Base-by-base conservation (phyloP, 1,140 invertebrate species). In the Vanessa tameamea region DNA sequence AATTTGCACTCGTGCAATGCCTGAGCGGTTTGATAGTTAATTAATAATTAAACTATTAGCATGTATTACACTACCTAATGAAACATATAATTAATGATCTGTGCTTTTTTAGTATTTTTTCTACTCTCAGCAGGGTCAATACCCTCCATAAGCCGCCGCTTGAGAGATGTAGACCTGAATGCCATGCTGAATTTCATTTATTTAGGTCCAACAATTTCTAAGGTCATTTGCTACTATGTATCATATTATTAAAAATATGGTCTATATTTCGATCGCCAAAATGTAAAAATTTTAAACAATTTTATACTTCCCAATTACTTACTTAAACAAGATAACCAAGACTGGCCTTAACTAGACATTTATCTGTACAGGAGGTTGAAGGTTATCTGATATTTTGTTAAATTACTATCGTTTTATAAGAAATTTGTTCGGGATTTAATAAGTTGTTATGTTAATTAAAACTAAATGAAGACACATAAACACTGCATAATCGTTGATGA, bases 381-480 rank as follows among this genome's bases (percentile, higher is more conserved):
- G 43, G 71, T 47, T 73, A 73, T 73, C 71, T 23, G 20, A 43
- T 23, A 43, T 51, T 48, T 23, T 31, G 55, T 50, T 64, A 64
- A 64, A 53, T 64, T 48, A 71, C 69, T 65, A 72, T 72, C 63
- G 15, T 59, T 65, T 67, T 48, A 55, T 55, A 68, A 68, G 31
- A 31, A 55, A 50, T 43, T 37, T 11, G 16, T 55, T 68, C 65
- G 55, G n/a, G 15, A 55, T 67, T 47, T 53, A 31, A 14, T 64
- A 43, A 4, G 26, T 67, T 53, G 53, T 43, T 53, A 53, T 67
- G 23, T 50, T 48, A 20, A 65, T 26, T 65, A 51, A 15, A n/a
- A n/a, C 48, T 6, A 14, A 13, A n/a, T 51, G 48, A 43, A 43
- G 37, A 43, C 37, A 43, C 37, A 43, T 43, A 8, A 43, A 43